A percentile compares a stretch with the other conserved stretches of the same genome.
phyloP scores from a whole-genome alignment of 2,888 invertebrate species.

The Sthenelais limicola region DNA sequence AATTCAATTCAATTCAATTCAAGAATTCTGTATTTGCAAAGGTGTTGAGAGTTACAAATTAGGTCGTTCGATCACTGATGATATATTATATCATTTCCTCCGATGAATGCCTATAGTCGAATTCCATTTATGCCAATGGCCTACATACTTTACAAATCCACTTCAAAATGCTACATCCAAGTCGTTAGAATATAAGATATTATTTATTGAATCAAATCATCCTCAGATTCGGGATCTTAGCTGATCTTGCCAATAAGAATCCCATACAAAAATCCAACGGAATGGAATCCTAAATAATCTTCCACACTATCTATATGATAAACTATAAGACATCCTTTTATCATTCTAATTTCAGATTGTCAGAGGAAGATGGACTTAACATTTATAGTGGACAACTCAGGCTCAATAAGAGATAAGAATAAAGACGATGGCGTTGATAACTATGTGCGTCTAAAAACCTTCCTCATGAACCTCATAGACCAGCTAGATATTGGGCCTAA shows the following conservation, averaged over 20 bases:
- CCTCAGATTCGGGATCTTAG: neutral
- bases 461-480: constrained; percentile 36
- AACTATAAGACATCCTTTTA: neutral
- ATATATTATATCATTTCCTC: no score
- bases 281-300: neutral
- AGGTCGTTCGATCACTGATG: no score
- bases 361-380: constrained; percentile 40
- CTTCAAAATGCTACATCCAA: no score
- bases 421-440: constrained; percentile 42
- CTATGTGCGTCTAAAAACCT: constrained; percentile 42
- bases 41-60: no score
- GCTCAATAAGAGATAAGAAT: constrained; percentile 48
- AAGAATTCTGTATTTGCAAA: no score
- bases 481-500: constrained; percentile 41
- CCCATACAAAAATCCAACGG: neutral
- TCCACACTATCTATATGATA: neutral
- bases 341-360: constrained; percentile 35
- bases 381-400: constrained; percentile 47
- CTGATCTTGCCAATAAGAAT: no score
- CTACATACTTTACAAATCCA: no score
- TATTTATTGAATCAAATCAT: no score
- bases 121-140: no score
- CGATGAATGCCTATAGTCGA: no score
- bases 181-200: no score
- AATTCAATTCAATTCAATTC: no score